Evolutionary conservation across 2,797 vertebrate species (phyloP), one percentile per base, ranked within the genome.

Genomic region (Siniperca obscura): DNA sequence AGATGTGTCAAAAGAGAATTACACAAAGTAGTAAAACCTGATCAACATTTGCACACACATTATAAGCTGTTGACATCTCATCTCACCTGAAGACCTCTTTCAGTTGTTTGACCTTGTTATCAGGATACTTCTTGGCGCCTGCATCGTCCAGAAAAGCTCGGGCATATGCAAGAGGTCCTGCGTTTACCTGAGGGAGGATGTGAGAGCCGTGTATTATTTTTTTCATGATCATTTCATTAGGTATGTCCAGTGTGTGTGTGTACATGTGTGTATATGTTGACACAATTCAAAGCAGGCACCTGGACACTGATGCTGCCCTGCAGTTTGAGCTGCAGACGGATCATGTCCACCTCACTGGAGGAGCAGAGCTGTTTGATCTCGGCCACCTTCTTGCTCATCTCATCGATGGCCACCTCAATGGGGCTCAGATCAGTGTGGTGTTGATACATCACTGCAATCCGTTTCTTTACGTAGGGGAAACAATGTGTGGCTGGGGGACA

Each of bases 251-350:
- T 34, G 5, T 69, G 62, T 69, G 62, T 59, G 16, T 62, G 1
- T 44, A n/a, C 38, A 19, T 42, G 38, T 64, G 67, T 60, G 5
- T 56, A 19, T 17, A 0, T 69, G 52, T 16, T 55, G n/a, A 48
- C 9, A 27, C 42, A 70, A 53, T 12, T 57, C 34, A 42, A 66
- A 71, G 46, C 48, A 64, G 62, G 27, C 91, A 99, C 98, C 98
- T 99, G 98, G 30, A 99, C 98, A 59, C 98, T 98, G 92, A 99
- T 98, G 83, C 98, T 99, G 89, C 98, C 98, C 90, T 99, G 98
- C 16, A 99, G 96, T 78, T 99, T 99, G 87, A 99, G 95, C 94
- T 99, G 98, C 81, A 99, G 94, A 4, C 97, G 98, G 89, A 99
- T 99, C 98, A 99, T 99, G 91, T 99, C 98, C 73, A 99, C 98